phyloP scores from a whole-genome alignment of 2,888 invertebrate genomes.

The Orchesellides sinensis region DNA sequence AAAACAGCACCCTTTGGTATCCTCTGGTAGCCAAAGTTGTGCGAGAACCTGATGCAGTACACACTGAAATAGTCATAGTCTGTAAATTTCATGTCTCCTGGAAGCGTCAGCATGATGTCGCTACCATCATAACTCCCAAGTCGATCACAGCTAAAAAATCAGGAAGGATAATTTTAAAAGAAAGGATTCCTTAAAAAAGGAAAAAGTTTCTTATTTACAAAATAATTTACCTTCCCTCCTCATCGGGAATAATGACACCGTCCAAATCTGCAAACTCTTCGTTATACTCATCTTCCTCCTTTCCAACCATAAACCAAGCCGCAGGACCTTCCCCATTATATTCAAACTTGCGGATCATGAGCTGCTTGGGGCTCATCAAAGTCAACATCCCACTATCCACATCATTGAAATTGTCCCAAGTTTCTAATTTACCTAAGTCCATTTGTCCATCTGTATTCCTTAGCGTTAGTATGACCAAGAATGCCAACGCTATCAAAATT shows the following conservation, averaged over 20 bases:
- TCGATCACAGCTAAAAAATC: constrained; percentile 81
- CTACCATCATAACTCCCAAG: constrained; percentile 92
- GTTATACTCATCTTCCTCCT: constrained; percentile 60
- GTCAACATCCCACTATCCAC: constrained; percentile 64
- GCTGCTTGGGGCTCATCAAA: constrained; percentile 67
- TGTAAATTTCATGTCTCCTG: constrained; percentile 89
- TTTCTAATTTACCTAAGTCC: constrained; percentile 50
- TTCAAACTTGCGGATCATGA: constrained; percentile 68
- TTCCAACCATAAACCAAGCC: constrained; percentile 72
- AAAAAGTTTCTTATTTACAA: too few relatives aligned
- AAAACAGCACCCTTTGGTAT: background rate
- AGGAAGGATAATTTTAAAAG: background rate
- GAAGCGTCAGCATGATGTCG: constrained; percentile 92
- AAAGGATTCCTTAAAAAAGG: too few relatives aligned
- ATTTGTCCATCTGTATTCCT: constrained; percentile 11
- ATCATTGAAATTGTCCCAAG: constrained; percentile 65
- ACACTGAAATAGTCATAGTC: constrained; percentile 94
- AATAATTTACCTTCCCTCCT: constrained; percentile 65
- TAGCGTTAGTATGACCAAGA: background rate
- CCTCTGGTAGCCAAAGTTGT: constrained; percentile 93
- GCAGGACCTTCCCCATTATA: constrained; percentile 62
- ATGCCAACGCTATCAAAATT: background rate
- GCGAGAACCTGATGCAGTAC: constrained; percentile 92
- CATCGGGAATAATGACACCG: constrained; percentile 69
- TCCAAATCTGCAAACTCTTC: constrained; percentile 67